Evolutionary conservation across 2,888 invertebrate species (phyloP).

Genomic region (Chorisops tibialis): DNA sequence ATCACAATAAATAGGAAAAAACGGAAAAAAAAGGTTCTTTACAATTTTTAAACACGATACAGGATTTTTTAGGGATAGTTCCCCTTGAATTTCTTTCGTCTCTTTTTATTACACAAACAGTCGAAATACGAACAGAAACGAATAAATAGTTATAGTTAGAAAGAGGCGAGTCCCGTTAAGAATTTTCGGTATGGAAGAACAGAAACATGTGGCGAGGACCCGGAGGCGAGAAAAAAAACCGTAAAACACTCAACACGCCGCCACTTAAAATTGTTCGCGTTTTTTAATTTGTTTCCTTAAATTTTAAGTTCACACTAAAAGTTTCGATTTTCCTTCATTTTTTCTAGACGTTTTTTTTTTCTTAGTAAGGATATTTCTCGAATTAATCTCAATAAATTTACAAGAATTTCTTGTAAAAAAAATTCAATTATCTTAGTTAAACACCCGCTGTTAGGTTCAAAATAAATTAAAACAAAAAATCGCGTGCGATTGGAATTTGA

Average conservation of each 20-base stretch:
- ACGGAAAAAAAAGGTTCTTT: too few species aligned
- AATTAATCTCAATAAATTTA: too few species aligned
- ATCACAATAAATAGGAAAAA: too few species aligned
- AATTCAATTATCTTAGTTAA: background rate
- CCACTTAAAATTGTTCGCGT: background rate
- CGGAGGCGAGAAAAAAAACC: slow-evolving; percentile 4
- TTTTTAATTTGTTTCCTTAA: background rate
- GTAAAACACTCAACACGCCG: slow-evolving; percentile 13
- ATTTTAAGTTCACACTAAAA: background rate
- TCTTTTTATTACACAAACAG: too few species aligned
- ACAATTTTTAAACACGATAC: too few species aligned
- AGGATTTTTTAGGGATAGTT: too few species aligned
- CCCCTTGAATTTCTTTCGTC: too few species aligned
- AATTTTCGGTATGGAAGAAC: background rate
- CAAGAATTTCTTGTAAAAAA: too few species aligned
- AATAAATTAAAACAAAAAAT: too few species aligned
- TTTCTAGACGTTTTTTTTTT: background rate
- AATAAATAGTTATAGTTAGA: slow-evolving; percentile 10
- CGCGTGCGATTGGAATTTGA: background rate
- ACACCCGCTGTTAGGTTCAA: background rate
- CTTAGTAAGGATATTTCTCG: too few species aligned
- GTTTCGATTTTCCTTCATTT: background rate
- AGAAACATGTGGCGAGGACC: background rate
- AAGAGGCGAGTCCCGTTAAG: slow-evolving; percentile 20
- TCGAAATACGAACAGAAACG: slow-evolving; percentile 3